A percentile compares a stretch with the other conserved stretches of the same genome.
phyloP scores from a whole-genome alignment of 64 coral and sea anemone genomes.

The Actinia tenebrosa region DNA sequence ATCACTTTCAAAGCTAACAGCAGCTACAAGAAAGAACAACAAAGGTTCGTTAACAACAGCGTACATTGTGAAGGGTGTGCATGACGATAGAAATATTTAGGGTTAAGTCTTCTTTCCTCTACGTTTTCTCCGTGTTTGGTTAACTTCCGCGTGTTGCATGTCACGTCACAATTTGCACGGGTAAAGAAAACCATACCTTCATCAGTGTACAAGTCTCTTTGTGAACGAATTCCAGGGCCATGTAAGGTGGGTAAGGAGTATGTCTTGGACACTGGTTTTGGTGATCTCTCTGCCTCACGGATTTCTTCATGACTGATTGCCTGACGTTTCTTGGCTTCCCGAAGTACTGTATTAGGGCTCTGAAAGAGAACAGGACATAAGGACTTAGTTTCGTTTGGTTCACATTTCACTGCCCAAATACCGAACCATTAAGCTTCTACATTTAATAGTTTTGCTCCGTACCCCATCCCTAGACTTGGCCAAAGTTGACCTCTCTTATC shows the following conservation, averaged over 20 bases:
- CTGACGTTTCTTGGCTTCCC: background rate
- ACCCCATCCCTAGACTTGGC: too few species aligned
- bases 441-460: too few species aligned
- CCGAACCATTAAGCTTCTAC: too few species aligned
- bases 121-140: too few species aligned
- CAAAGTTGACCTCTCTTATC: too few species aligned
- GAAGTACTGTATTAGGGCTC: background rate
- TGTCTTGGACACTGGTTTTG: background rate
- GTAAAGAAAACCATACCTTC: background rate
- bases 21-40: conserved; percentile 38
- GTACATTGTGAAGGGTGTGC: too few species aligned
- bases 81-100: too few species aligned
- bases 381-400: too few species aligned
- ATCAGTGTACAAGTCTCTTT: background rate
- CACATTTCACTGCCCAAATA: too few species aligned
- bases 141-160: too few species aligned
- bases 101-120: too few species aligned
- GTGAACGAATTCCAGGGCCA: background rate
- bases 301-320: conserved; percentile 38
- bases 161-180: too few species aligned
- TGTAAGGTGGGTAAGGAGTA: background rate
- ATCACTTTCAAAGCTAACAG: conserved; percentile 75
- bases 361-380: background rate
- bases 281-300: conserved; percentile 1
- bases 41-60: background rate